Base-by-base conservation (phyloP, 2,888 invertebrate species). In the Eucera pruinosa region DNA sequence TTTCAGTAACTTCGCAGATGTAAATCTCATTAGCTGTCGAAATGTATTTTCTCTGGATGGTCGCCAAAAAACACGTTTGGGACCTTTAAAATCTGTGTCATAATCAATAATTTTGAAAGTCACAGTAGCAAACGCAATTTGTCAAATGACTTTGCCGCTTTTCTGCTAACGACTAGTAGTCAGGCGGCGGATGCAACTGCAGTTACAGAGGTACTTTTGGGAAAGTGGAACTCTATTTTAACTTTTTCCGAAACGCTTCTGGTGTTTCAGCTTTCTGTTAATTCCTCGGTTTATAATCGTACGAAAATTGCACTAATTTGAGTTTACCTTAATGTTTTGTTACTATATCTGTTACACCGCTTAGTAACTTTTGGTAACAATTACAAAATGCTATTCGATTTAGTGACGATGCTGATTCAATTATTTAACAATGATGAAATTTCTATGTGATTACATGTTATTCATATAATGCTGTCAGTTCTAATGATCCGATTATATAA, bases 141-240 rank as follows among this genome's bases (percentile, higher is more conserved):
- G 58, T 33, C 75, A 74, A 74, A 75, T 52, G 75, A 75, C 75
- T 74, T 52, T 39, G 30, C 45, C 39, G 27, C 62, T 39, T 45
- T 65, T 39, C 52, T 13, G 41, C 27, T 30, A 72, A 75, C 30
- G 57, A 36, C 30, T 58, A 4, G 20, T 58, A 47, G 30, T 25
- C 45, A 20, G 20, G 9, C 33, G 61, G 61, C 39, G 62, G 20
- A 41, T 58, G 43, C 20, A 6, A 41, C 11, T 20, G 50, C n/a
- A 7, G 30, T 33, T 58, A 18, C 20, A 33, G 13, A 3, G 33
- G 11, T 30, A n/a, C n/a, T 61, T 30, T 27, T 18, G 25, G 5
- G 33, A 23, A 45, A 72, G 43, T n/a, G 41, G 39, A 39, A 27
- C 45, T 41, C 9, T 9, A 4, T 20, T 18, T 15, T 15, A 4